Conservation (phyloP, 2,113 vertebrate genomes). For the western clawed frog (Xenopus tropicalis) region UCB_Xtro_10.0 CM004450.2:103186501-103187000, state of each 20-base stretch:
- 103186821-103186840: slow-evolving; percentile 18
- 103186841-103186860: slow-evolving; percentile 29
- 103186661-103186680: slow-evolving; percentile 57
- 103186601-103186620: slow-evolving; percentile 52
- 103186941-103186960: slow-evolving; percentile 12
- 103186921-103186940: not conserved
- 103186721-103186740: slow-evolving; percentile 51
- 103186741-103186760: slow-evolving; percentile 53
- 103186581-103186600: slow-evolving; percentile 58
- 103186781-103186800: slow-evolving; percentile 54
- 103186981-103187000: slow-evolving; percentile 7
- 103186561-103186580: slow-evolving; percentile 35
- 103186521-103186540: slow-evolving; percentile 12
- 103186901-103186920: slow-evolving; percentile 22
- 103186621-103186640: slow-evolving; percentile 36
- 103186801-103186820: slow-evolving; percentile 48
- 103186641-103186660: slow-evolving; percentile 56
- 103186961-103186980: slow-evolving; percentile 6
- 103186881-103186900: slow-evolving; percentile 14
- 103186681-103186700: slow-evolving; percentile 59
- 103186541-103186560: not conserved
- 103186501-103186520: slow-evolving; percentile 1
- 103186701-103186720: slow-evolving; percentile 55
- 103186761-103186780: slow-evolving; percentile 51
- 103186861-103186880: slow-evolving; percentile 25